Evolutionary conservation across 2,113 vertebrate species (phyloP), one percentile per base, ranked within the genome.

Genomic region (Cyphomyrus discorhynchus): DNA sequence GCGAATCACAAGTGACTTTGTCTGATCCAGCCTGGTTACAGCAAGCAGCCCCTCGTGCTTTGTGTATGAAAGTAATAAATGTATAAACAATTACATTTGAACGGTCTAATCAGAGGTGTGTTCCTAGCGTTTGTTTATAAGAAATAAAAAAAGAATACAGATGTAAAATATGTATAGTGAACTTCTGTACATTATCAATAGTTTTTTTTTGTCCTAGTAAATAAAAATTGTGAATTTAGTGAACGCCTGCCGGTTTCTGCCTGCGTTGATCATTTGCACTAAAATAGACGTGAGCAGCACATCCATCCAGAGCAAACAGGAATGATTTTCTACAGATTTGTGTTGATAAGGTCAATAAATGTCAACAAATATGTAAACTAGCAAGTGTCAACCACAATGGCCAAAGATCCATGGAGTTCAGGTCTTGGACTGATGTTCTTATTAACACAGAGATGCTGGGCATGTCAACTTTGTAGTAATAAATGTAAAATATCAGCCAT

Each of bases 131-230:
- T 80, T 42, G 74, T 80, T 39, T 80, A 35, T 80, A 42, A 80
- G 74, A 80, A 42, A 4, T 39, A 80, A 80, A 77, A 77, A 77
- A 77, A 77, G 13, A 77, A 80, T 8, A 19, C 74, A 39, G 74
- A 42, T 80, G 74, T 80, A 80, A 80, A 42, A 80, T 80, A 80
- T 80, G 74, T 80, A 80, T 19, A 80, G 74, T 80, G 74, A 80
- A 42, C 35, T 80, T 80, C 74, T 80, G 35, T 42, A 80, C 35
- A 80, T 42, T 80, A 77, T 10, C 70, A 77, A 77, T 42, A 5
- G n/a, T 31, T 42, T 80, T 77, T 74, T 77, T 42, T 80, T 42
- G 74, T 80, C 74, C 74, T 80, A 42, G 74, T 80, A 80, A 80
- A 80, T 80, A 19, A 80, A 80, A 35, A 35, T 80, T 35, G 74